Evolutionary conservation across 2,113 vertebrate species (phyloP).

Genomic region (Gambusia affinis): DNA sequence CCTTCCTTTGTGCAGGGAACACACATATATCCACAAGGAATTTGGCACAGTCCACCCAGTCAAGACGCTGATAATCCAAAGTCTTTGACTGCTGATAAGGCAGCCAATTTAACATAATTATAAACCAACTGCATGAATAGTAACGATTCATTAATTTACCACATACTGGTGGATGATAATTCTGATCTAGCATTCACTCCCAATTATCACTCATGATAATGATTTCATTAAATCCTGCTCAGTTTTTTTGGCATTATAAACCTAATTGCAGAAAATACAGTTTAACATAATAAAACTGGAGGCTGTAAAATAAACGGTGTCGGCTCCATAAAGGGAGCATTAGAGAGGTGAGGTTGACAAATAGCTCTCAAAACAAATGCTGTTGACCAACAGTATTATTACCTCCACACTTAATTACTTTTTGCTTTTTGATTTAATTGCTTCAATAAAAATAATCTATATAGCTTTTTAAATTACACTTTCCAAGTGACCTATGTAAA

Average conservation of each 20-base stretch:
- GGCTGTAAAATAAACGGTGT: constrained; percentile 85
- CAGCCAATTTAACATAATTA: constrained; percentile 84
- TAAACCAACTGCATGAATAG: constrained; percentile 80
- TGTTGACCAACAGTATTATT: constrained; percentile 99
- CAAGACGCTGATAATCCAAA: constrained; percentile 80
- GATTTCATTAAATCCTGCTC: constrained; percentile 87
- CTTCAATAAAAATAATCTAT: constrained; percentile 98
- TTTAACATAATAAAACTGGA: constrained; percentile 90
- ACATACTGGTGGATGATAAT: constrained; percentile 77
- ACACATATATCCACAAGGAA: constrained; percentile 74
- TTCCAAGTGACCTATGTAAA: constrained; percentile 96
- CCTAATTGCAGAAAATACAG: constrained; percentile 88
- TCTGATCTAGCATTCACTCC: constrained; percentile 77
- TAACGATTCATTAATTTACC: constrained; percentile 79
- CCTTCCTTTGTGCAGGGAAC: constrained; percentile 74
- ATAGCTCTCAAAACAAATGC: constrained; percentile 89
- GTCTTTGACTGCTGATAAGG: constrained; percentile 84
- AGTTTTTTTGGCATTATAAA: constrained; percentile 97
- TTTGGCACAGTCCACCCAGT: constrained; percentile 76
- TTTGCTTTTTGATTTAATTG: constrained; percentile 99
- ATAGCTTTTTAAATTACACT: constrained; percentile 99
- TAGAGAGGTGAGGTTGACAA: constrained; percentile 86
- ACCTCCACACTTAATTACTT: constrained; percentile 91
- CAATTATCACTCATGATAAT: constrained; percentile 80
- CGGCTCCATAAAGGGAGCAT: constrained; percentile 55